phyloP scores from a whole-genome alignment of 2,888 invertebrate species.

The Hydropsyche betteni region DNA sequence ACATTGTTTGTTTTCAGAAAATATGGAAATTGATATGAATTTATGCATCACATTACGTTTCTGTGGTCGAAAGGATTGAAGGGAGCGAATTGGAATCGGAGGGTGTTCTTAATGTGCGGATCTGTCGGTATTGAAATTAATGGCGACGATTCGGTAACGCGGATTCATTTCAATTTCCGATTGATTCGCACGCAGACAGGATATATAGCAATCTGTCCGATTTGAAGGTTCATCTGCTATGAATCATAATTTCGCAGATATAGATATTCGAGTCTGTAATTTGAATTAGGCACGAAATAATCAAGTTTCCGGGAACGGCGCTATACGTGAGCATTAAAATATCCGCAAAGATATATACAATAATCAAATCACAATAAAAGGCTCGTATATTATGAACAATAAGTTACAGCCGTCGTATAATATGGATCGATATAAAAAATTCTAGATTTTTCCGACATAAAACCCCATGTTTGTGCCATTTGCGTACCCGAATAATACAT shows the following conservation, averaged over 20 bases:
- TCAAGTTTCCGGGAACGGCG: too few species aligned
- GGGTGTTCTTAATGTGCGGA: too few species aligned
- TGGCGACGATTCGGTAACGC: background rate
- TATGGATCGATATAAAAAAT: too few species aligned
- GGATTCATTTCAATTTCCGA: slow-evolving; percentile 28
- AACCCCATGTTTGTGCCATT: too few species aligned
- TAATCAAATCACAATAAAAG: too few species aligned
- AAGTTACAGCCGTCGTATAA: too few species aligned
- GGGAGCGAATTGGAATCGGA: background rate
- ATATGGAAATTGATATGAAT: slow-evolving; percentile 4
- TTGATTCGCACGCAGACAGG: slow-evolving; percentile 7
- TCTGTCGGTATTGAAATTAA: slow-evolving; percentile 5
- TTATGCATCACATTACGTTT: background rate
- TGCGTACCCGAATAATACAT: too few species aligned
- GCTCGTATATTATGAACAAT: too few species aligned
- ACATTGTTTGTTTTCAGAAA: background rate
- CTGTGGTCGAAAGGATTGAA: background rate
- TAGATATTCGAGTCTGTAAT: background rate
- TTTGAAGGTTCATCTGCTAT: slow-evolving; percentile 5
- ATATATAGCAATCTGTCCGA: slow-evolving; percentile 3
- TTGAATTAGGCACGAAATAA: too few species aligned
- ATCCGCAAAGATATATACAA: too few species aligned
- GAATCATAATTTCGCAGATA: background rate
- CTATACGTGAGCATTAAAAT: too few species aligned
- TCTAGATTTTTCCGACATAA: too few species aligned